A percentile compares a stretch with the other conserved stretches of the same genome.
phyloP scores from a whole-genome alignment of 2,113 vertebrate species.

The Procavia capensis region DNA sequence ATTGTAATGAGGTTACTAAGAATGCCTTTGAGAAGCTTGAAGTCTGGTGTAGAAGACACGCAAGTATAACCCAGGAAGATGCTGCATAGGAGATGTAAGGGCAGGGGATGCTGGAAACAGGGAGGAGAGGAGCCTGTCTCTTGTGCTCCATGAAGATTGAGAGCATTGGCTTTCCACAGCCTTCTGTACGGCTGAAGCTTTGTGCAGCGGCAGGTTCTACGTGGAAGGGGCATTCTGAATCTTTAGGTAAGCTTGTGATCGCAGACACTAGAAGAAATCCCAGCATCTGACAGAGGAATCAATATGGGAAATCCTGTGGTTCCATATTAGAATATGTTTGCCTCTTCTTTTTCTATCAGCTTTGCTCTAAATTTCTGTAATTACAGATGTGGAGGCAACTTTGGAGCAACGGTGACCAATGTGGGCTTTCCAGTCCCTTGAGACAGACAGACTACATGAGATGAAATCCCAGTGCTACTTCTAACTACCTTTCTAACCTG shows the following conservation, averaged over 20 bases:
- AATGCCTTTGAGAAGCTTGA: too few relatives aligned
- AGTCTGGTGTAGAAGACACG: background rate
- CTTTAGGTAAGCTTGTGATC: background rate
- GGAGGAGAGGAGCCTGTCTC: background rate
- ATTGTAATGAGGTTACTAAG: background rate
- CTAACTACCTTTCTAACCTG: background rate
- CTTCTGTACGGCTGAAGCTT: accelerated
- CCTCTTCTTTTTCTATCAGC: too few relatives aligned
- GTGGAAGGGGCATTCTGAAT: background rate
- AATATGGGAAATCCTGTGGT: accelerated
- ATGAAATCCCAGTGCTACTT: background rate
- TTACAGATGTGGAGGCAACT: accelerated
- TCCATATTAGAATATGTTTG: too few relatives aligned
- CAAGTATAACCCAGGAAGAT: background rate
- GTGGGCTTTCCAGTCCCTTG: conserved; percentile 34
- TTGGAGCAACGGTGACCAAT: background rate
- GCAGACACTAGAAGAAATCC: background rate
- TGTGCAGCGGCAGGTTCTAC: background rate
- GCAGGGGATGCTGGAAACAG: background rate
- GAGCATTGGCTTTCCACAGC: background rate
- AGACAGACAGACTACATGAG: conserved; percentile 14
- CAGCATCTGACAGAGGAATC: background rate
- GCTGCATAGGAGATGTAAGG: background rate
- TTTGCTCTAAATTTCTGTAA: background rate
- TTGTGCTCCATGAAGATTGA: too few relatives aligned